Conservation (phyloP, 2,888 invertebrate genomes). For the Xestia xanthographa region DNA sequence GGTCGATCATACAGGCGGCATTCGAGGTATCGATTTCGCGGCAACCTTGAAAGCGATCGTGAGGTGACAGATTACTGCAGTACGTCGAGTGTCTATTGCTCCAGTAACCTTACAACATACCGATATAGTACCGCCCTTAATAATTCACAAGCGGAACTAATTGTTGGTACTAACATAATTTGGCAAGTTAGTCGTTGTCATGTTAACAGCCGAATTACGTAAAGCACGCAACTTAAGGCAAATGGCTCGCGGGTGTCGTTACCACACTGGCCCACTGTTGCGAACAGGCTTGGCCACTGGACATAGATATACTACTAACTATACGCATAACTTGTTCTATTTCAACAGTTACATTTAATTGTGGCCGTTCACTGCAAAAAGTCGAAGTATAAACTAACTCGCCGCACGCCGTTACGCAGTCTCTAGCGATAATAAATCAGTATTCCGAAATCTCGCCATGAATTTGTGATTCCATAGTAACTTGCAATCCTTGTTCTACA, state of each 20-base stretch:
- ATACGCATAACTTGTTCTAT: slow-evolving; percentile 77
- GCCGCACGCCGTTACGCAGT: slow-evolving; percentile 67
- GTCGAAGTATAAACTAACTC: slow-evolving; percentile 73
- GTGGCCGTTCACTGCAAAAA: slow-evolving; percentile 76
- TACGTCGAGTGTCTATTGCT: slow-evolving; percentile 67
- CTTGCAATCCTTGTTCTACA: slow-evolving; percentile 34
- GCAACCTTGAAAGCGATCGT: slow-evolving; percentile 84
- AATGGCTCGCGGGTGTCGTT: slow-evolving; percentile 78
- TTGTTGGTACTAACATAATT: slow-evolving; percentile 77
- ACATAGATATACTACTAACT: slow-evolving; percentile 74
- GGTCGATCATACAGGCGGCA: slow-evolving; percentile 77
- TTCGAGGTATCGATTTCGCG: slow-evolving; percentile 81
- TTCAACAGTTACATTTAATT: slow-evolving; percentile 75
- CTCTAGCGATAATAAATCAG: slow-evolving; percentile 32
- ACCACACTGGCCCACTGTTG: slow-evolving; percentile 74
- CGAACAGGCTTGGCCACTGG: slow-evolving; percentile 70
- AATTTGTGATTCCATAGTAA: slow-evolving; percentile 33
- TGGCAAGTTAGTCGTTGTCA: slow-evolving; percentile 78
- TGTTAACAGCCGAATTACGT: slow-evolving; percentile 83
- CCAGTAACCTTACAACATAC: slow-evolving; percentile 76
- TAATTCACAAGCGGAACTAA: slow-evolving; percentile 86
- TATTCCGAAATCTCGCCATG: slow-evolving; percentile 45
- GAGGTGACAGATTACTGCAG: slow-evolving; percentile 78
- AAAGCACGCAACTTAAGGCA: slow-evolving; percentile 80
- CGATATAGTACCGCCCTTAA: slow-evolving; percentile 79